phyloP scores from a whole-genome alignment of 2,113 vertebrate genomes.

The Eira barbara region DNA sequence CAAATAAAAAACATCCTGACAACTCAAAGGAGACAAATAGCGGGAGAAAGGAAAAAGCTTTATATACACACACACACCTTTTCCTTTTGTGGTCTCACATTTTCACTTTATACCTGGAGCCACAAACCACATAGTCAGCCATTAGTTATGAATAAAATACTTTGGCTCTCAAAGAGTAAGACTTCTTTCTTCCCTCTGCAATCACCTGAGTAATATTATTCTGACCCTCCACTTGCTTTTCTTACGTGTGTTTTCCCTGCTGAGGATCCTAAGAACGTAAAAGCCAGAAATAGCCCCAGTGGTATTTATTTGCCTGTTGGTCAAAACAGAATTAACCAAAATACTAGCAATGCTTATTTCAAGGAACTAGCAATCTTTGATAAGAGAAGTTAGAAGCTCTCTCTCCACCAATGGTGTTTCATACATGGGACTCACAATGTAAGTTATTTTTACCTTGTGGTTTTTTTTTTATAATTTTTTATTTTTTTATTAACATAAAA shows the following conservation, averaged over 20 bases:
- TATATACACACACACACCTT: background rate
- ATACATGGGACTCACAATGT: background rate
- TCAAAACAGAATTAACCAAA: background rate
- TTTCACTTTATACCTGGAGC: background rate
- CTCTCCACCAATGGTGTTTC: background rate
- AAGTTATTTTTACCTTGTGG: background rate
- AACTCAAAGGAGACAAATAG: background rate
- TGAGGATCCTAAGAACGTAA: background rate
- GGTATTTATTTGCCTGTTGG: background rate
- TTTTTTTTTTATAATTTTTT: background rate
- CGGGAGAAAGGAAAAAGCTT: background rate
- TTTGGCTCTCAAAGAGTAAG: background rate
- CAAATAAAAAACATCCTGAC: background rate
- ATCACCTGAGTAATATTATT: background rate
- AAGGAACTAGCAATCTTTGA: background rate
- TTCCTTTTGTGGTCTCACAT: background rate
- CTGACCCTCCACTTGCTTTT: background rate
- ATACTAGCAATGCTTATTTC: conserved; percentile 43
- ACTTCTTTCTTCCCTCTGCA: background rate
- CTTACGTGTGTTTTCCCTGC: background rate
- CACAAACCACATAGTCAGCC: background rate
- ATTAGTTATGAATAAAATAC: background rate
- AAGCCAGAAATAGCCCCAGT: background rate
- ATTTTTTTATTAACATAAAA: no score
- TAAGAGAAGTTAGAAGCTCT: background rate